Evolutionary conservation across 1,140 invertebrate species (phyloP).

Genomic region (Euwallacea fornicatus): DNA sequence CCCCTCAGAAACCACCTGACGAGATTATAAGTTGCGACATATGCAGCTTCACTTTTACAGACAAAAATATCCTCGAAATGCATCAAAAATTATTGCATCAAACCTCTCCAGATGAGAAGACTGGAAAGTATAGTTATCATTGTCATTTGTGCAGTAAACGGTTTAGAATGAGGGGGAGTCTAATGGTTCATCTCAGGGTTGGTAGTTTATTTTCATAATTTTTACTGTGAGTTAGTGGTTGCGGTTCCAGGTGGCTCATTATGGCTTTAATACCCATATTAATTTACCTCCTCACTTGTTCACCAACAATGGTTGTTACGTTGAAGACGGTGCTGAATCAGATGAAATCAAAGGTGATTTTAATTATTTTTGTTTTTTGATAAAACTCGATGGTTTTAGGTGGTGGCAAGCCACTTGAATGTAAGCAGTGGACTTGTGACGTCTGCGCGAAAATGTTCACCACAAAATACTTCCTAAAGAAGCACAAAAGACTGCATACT

Average conservation of each 20-base stretch:
- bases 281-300: conserved; percentile 20
- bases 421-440: conserved; percentile 74
- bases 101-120: conserved; percentile 59
- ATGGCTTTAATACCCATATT: conserved; percentile 29
- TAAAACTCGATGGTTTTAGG: no score
- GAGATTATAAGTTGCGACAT: conserved; percentile 64
- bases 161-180: conserved; percentile 78
- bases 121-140: conserved; percentile 61
- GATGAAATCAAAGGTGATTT: no score
- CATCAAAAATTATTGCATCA: conserved; percentile 75
- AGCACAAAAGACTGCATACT: conserved; percentile 82
- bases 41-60: conserved; percentile 71
- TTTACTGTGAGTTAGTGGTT: not conserved
- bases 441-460: conserved; percentile 83
- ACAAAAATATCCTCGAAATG: conserved; percentile 68
- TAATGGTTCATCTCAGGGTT: conserved; percentile 80
- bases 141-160: conserved; percentile 78
- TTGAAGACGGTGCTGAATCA: not conserved
- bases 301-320: not conserved
- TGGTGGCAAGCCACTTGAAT: conserved; percentile 30
- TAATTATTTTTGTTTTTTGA: no score
- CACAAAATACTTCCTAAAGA: conserved; percentile 88
- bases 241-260: conserved; percentile 30
- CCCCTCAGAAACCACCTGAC: conserved; percentile 39
- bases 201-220: not conserved